These are phyloP conservation scores for Drosophila anceps DNA, from an alignment of 2,888 invertebrate species.

Conservation along the genomic window DNA sequence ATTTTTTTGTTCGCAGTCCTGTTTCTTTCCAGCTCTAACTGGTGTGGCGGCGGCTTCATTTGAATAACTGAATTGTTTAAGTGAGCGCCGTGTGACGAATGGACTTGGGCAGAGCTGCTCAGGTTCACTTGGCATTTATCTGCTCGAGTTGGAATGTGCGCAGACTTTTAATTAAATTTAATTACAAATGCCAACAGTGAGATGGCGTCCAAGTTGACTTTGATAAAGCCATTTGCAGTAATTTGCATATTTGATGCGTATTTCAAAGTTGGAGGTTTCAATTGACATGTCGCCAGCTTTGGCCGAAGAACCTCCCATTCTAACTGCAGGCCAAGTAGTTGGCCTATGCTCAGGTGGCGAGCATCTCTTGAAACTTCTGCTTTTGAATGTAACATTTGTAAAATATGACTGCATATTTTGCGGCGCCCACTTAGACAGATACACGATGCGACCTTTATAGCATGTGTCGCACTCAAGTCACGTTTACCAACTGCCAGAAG, in stretches of 20 bases:
- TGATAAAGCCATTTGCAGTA: constrained; percentile 52
- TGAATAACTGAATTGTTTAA: constrained; percentile 76
- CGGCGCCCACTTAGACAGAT: constrained; percentile 26
- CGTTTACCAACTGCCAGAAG: constrained; percentile 67
- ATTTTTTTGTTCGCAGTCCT: neutral
- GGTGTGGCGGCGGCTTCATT: constrained; percentile 51
- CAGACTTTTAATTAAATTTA: constrained; percentile 78
- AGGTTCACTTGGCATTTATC: constrained; percentile 57
- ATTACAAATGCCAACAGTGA: constrained; percentile 69
- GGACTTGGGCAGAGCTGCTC: constrained; percentile 51
- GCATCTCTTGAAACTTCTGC: constrained; percentile 41
- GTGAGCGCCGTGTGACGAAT: constrained; percentile 67
- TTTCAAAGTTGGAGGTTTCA: constrained; percentile 34
- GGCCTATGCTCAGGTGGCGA: constrained; percentile 36
- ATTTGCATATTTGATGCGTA: constrained; percentile 57
- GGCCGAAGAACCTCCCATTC: neutral
- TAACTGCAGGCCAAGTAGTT: constrained; percentile 19
- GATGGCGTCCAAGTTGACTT: constrained; percentile 48
- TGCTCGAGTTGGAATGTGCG: constrained; percentile 60
- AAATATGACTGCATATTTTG: constrained; percentile 65
- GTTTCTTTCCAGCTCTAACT: neutral
- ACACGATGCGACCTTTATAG: constrained; percentile 43
- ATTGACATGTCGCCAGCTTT: constrained; percentile 46
- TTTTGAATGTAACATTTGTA: constrained; percentile 61
- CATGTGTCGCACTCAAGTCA: constrained; percentile 73